Percentiles rank a stretch among this genome's conserved stretches.
phyloP scores from a whole-genome alignment of 1,140 invertebrate species.

The Bilobella aurantiaca region DNA sequence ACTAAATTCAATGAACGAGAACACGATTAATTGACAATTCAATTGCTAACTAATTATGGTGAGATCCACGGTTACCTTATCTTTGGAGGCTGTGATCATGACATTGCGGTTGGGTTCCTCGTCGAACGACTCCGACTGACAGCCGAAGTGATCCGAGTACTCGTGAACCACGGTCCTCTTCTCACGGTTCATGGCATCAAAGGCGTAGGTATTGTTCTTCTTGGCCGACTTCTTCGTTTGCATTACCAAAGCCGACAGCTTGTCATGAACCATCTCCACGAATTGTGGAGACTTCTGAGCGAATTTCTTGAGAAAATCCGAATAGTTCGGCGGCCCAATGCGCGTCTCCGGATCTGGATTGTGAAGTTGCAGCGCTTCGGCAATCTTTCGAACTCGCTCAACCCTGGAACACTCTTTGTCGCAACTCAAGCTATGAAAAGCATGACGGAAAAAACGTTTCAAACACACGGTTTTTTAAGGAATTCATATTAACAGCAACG shows the following conservation, averaged over 20 bases:
- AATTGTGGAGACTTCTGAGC: constrained; percentile 70
- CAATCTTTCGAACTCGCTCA: constrained; percentile 75
- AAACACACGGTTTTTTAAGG: neutral
- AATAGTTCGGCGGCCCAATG: constrained; percentile 51
- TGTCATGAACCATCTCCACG: constrained; percentile 72
- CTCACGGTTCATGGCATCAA: constrained; percentile 83
- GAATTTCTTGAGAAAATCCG: constrained; percentile 74
- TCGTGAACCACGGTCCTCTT: constrained; percentile 86
- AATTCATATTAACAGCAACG: too few species aligned
- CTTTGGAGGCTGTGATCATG: constrained; percentile 67
- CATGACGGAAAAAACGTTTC: constrained; percentile 1
- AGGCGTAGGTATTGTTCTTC: constrained; percentile 73
- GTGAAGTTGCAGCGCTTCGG: constrained; percentile 76
- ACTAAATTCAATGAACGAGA: constrained; percentile 43
- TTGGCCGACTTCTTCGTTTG: constrained; percentile 76
- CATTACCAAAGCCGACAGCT: constrained; percentile 72
- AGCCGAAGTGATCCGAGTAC: constrained; percentile 86
- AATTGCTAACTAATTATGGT: constrained; percentile 5
- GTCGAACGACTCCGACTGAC: constrained; percentile 85
- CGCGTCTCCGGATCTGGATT: constrained; percentile 63
- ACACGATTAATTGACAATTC: constrained; percentile 12
- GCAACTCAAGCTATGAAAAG: constrained; percentile 52
- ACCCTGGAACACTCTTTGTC: constrained; percentile 78
- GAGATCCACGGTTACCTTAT: constrained; percentile 48
- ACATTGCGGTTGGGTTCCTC: constrained; percentile 88